Conservation (phyloP, 2,113 vertebrate genomes). For the Oryzias melastigma region DNA sequence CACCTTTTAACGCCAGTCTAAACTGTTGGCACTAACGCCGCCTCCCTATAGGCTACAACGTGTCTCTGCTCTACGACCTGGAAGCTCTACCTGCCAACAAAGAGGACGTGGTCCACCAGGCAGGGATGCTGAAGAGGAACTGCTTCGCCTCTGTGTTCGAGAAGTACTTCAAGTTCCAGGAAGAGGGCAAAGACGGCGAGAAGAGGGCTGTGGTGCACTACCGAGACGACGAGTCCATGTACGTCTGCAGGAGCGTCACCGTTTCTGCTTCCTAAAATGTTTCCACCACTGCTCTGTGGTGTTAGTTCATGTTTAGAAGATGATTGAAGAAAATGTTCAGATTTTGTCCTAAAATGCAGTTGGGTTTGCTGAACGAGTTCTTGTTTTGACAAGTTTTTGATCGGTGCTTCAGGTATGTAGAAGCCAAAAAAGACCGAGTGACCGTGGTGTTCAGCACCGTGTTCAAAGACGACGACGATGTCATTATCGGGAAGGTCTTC, state of each 20-base stretch:
- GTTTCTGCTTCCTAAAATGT: too few species aligned
- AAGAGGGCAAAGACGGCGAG: slow-evolving; percentile 95
- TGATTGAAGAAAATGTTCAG: too few species aligned
- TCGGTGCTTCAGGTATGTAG: slow-evolving; percentile 85
- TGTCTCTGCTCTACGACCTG: slow-evolving; percentile 79
- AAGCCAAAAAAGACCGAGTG: slow-evolving; percentile 97
- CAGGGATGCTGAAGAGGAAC: slow-evolving; percentile 94
- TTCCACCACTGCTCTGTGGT: too few species aligned
- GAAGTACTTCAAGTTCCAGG: slow-evolving; percentile 98
- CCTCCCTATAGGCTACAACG: slow-evolving; percentile 57
- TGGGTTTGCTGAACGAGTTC: neutral
- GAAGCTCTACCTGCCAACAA: slow-evolving; percentile 90
- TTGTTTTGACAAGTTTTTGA: neutral
- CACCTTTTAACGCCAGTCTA: too few species aligned
- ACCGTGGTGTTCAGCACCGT: slow-evolving; percentile 99
- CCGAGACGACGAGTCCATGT: slow-evolving; percentile 98
- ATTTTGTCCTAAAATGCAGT: too few species aligned
- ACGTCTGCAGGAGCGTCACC: slow-evolving; percentile 43
- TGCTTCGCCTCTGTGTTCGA: slow-evolving; percentile 98
- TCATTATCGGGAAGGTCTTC: slow-evolving; percentile 98
- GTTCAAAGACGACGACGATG: slow-evolving; percentile 98
- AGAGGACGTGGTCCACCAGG: slow-evolving; percentile 89
- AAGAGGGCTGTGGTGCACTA: slow-evolving; percentile 96
- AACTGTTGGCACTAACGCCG: neutral
- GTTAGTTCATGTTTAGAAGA: too few species aligned